Percentiles rank a stretch among this genome's conserved stretches.
Conservation (phyloP, 2,797 vertebrate species). For the Remorina albescens region DNA sequence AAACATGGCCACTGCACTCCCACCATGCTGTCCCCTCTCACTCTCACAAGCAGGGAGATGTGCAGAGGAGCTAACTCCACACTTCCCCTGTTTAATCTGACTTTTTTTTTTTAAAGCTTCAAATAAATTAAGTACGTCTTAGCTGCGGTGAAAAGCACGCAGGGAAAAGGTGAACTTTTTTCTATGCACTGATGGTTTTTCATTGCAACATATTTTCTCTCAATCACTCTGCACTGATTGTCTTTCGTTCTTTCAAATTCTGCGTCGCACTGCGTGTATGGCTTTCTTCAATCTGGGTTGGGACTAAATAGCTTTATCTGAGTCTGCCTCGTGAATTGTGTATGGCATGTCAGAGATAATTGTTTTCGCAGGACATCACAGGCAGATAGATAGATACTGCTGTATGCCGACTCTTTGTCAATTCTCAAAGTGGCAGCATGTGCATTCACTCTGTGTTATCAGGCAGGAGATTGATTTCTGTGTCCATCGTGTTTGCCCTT, state of each 20-base stretch:
- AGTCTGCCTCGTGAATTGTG: constrained; percentile 40
- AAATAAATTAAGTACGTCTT: constrained; percentile 19
- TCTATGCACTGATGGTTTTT: constrained; percentile 21
- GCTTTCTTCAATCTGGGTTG: constrained; percentile 49
- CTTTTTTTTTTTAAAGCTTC: constrained; percentile 21
- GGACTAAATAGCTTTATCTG: constrained; percentile 73
- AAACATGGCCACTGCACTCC: constrained; percentile 48
- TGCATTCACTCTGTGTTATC: constrained; percentile 68
- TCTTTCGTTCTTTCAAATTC: constrained; percentile 51
- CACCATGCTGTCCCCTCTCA: constrained; percentile 8
- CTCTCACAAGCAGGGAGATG: constrained; percentile 15
- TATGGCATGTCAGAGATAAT: constrained; percentile 68
- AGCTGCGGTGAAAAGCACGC: constrained; percentile 5
- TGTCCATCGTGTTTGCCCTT: constrained; percentile 80
- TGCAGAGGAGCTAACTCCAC: constrained; percentile 2
- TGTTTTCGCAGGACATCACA: constrained; percentile 77
- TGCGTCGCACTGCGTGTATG: constrained; percentile 35
- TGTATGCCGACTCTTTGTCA: constrained; percentile 64
- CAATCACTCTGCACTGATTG: constrained; percentile 35
- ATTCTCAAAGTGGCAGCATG: constrained; percentile 57
- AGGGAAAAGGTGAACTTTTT: constrained; percentile 28
- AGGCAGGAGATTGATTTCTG: constrained; percentile 81
- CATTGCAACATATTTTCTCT: constrained; percentile 30
- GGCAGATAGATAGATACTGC: constrained; percentile 71
- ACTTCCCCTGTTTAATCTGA: constrained; percentile 34